phyloP scores from a whole-genome alignment of 1,140 invertebrate species.

The Leucophenga varia region DNA sequence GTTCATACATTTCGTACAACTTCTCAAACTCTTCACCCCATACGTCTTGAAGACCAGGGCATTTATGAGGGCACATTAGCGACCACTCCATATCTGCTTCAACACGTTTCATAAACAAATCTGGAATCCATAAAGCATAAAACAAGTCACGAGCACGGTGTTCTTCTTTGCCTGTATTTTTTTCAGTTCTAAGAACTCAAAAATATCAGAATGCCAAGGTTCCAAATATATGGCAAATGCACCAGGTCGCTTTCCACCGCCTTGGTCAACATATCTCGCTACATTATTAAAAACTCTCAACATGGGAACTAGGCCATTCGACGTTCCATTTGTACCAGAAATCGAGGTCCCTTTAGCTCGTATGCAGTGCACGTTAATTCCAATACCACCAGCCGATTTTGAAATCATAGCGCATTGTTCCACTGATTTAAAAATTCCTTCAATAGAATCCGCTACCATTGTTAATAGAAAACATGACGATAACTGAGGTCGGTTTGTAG shows the following conservation, averaged over 20 bases:
- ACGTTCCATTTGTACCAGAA: conserved; percentile 91
- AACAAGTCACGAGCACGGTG: conserved; percentile 93
- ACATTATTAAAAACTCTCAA: conserved; percentile 95
- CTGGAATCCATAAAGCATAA: conserved; percentile 97
- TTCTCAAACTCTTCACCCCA: conserved; percentile 95
- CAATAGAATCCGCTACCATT: conserved; percentile 95
- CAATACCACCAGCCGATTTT: conserved; percentile 97
- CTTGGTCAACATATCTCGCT: conserved; percentile 96
- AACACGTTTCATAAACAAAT: conserved; percentile 98
- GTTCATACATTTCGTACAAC: conserved; percentile 88
- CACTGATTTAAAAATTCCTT: conserved; percentile 96
- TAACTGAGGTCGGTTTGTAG: conserved; percentile 87
- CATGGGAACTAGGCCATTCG: conserved; percentile 98
- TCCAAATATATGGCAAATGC: conserved; percentile 99
- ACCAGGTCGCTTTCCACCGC: conserved; percentile 96
- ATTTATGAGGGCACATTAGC: conserved; percentile 95
- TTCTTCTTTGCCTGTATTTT: conserved; percentile 95
- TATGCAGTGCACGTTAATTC: conserved; percentile 95
- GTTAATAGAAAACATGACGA: conserved; percentile 96
- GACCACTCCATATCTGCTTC: conserved; percentile 87
- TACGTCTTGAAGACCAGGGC: conserved; percentile 84
- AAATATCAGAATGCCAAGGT: conserved; percentile 98
- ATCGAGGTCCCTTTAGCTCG: conserved; percentile 89
- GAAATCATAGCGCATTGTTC: conserved; percentile 95
- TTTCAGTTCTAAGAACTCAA: conserved; percentile 94